Conservation (phyloP, 1,140 invertebrate genomes). For the Kradibia gibbosae region DNA sequence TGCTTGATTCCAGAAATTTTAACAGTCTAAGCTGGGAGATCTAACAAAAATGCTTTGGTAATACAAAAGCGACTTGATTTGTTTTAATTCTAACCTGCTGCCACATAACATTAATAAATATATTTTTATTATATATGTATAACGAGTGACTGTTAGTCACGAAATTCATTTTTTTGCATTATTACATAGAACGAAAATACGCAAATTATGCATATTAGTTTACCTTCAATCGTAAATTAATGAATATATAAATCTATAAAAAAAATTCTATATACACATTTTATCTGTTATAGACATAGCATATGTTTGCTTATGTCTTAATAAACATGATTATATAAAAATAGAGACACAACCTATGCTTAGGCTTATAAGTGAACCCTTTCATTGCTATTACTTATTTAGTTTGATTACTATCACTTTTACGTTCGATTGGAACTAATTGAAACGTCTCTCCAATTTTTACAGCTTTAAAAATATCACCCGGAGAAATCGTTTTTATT, state of each 20-base stretch:
- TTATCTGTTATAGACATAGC: conserved; percentile 22
- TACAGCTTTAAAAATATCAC: conserved; percentile 57
- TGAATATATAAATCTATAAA: conserved; percentile 43
- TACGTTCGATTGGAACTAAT: conserved; percentile 54
- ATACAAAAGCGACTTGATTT: conserved; percentile 45
- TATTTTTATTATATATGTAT: conserved; percentile 36
- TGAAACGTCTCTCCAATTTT: conserved; percentile 57
- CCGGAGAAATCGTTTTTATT: conserved; percentile 53
- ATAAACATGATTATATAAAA: conserved; percentile 31
- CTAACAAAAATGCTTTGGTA: conserved; percentile 51
- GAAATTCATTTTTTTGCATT: conserved; percentile 15
- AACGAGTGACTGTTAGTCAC: conserved; percentile 26
- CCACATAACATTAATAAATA: conserved; percentile 45
- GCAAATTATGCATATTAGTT: conserved; percentile 16
- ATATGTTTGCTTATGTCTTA: conserved; percentile 5
- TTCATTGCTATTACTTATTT: conserved; percentile 21
- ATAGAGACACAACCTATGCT: conserved; percentile 35
- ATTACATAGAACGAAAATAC: conserved; percentile 26
- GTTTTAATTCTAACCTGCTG: conserved; percentile 44
- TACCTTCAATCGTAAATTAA: conserved; percentile 4
- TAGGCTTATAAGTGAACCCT: not conserved
- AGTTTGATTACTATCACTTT: conserved; percentile 46
- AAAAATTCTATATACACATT: conserved; percentile 45
- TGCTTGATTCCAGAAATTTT: conserved; percentile 37
- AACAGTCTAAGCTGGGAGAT: conserved; percentile 42